A percentile compares a stretch with the other conserved stretches of the same genome.
Evolutionary conservation across 2,797 vertebrate species (phyloP).

Genomic region (Channallabes apus): DNA sequence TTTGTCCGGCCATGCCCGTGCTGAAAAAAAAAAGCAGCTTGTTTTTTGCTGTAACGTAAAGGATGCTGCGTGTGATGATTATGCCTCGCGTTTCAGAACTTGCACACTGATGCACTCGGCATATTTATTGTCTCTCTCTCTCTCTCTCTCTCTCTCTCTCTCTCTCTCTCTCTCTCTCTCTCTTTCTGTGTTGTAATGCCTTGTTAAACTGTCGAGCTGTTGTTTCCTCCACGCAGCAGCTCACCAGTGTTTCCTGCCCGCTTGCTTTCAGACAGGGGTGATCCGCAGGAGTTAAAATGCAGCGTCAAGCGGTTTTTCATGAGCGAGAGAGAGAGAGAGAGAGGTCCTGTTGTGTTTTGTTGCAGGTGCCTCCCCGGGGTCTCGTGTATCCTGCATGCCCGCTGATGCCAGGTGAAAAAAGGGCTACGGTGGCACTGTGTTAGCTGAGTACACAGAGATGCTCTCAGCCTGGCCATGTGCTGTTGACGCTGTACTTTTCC

Average conservation of each 20-base stretch:
- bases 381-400: constrained; percentile 38
- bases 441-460: constrained; percentile 12
- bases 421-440: constrained; percentile 36
- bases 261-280: constrained; percentile 29
- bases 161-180: too few species aligned
- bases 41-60: not conserved
- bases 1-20: not conserved
- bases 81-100: not conserved
- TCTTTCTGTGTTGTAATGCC: not conserved
- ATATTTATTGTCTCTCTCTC: not conserved
- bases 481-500: constrained; percentile 24
- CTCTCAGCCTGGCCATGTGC: constrained; percentile 6
- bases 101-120: not conserved
- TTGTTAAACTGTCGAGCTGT: not conserved
- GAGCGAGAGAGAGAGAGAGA: not conserved
- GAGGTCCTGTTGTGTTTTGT: constrained; percentile 23
- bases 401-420: constrained; percentile 54
- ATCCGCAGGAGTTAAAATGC: constrained; percentile 34
- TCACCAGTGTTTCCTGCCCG: not conserved
- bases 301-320: constrained; percentile 17
- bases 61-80: not conserved
- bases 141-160: too few species aligned
- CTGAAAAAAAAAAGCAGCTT: not conserved
- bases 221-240: not conserved
- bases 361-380: constrained; percentile 50